phyloP scores from a whole-genome alignment of 2,113 vertebrate species.

The Anser brachyrhynchus region DNA sequence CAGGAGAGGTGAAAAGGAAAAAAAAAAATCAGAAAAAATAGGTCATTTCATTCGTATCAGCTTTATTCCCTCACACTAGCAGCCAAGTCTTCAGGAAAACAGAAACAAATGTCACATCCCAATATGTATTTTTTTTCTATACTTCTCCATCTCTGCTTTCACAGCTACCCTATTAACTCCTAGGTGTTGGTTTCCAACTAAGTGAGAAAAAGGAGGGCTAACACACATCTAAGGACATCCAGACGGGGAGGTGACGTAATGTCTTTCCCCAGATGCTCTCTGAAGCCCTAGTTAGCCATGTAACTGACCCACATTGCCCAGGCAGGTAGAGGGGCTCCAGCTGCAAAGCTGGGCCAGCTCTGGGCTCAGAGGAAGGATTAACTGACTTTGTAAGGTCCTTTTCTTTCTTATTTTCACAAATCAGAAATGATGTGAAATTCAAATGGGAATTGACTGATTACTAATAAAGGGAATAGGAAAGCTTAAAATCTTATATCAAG shows the following conservation, averaged over 20 bases:
- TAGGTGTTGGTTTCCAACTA: not conserved
- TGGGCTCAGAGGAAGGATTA: not conserved
- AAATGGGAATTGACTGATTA: not conserved
- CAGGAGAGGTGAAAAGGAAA: not conserved
- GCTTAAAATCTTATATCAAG: not conserved
- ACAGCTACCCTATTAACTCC: not conserved
- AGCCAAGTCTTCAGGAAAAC: not conserved
- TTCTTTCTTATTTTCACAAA: not conserved
- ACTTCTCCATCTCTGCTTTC: not conserved
- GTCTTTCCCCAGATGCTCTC: not conserved
- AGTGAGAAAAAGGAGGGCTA: not conserved
- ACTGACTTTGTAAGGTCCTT: not conserved
- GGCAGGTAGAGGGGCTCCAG: not conserved
- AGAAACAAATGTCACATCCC: not conserved
- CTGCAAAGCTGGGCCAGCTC: not conserved
- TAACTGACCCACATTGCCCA: not conserved
- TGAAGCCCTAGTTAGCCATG: not conserved
- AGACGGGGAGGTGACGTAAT: not conserved
- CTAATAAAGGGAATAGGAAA: not conserved
- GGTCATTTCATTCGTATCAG: not conserved
- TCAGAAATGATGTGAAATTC: not conserved
- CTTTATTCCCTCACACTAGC: not conserved
- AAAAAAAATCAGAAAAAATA: not conserved
- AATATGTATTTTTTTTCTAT: rapidly evolving
- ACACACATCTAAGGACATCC: not conserved